phyloP scores from a whole-genome alignment of 2,888 invertebrate genomes.

The Calephelis perditalis region DNA sequence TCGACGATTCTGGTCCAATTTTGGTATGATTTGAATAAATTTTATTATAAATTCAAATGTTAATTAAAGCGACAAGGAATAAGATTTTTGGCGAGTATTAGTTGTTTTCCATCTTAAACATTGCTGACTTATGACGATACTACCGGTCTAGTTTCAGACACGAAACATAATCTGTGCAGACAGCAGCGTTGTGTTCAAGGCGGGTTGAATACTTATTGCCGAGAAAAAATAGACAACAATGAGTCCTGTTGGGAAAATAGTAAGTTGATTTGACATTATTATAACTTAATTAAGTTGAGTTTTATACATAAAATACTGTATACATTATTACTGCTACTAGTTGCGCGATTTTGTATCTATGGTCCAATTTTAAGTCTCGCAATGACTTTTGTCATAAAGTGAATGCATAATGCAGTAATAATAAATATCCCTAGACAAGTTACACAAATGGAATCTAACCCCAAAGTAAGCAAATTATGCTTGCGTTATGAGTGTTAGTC shows the following conservation, averaged over 20 bases:
- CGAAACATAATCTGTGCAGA: conserved; percentile 51
- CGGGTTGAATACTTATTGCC: conserved; percentile 32
- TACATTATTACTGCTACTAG: too few relatives aligned
- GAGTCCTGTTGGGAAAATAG: conserved; percentile 14
- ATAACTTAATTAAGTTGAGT: too few relatives aligned
- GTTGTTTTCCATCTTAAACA: conserved; percentile 46
- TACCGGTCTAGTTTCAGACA: conserved; percentile 66
- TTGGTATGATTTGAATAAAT: conserved; percentile 62
- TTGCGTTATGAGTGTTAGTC: too few relatives aligned
- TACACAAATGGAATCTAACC: too few relatives aligned
- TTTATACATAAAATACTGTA: too few relatives aligned
- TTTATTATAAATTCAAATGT: conserved; percentile 68
- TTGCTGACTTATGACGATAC: conserved; percentile 47
- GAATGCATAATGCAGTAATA: too few relatives aligned
- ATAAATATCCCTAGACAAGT: too few relatives aligned
- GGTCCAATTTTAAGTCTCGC: too few relatives aligned
- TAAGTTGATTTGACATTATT: conserved; percentile 4
- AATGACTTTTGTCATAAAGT: too few relatives aligned
- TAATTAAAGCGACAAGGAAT: conserved; percentile 64
- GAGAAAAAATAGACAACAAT: conserved; percentile 21
- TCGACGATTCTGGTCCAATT: conserved; percentile 62
- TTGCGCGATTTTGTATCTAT: too few relatives aligned
- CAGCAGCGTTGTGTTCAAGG: conserved; percentile 39
- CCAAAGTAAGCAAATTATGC: too few relatives aligned
- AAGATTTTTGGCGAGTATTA: conserved; percentile 50